Evolutionary conservation across 2,888 invertebrate species (phyloP), one percentile per base, ranked within the genome.

Genomic region (Rutpela maculata): DNA sequence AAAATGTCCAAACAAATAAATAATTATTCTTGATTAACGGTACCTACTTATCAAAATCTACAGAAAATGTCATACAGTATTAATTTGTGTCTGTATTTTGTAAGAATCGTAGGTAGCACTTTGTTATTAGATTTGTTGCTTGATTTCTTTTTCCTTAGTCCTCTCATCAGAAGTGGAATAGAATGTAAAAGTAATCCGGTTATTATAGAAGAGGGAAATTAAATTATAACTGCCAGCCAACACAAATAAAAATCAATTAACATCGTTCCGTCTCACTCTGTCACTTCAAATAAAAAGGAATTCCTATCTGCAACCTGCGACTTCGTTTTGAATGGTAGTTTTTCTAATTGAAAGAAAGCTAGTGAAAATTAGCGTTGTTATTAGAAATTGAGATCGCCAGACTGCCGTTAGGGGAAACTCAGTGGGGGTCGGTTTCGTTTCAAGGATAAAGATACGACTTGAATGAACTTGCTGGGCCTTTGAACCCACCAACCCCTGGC

Each of bases 381-480:
- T 78, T 74, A 69, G 78, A 79, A 76, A 78, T 76, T 77, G 75
- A 79, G 78, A 79, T 63, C 77, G 73, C 71, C 76, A 76, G 80
- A 68, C 50, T 72, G 19, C 75, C 26, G 62, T 68, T 75, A 71
- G 77, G 79, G 78, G 73, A 81, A 82, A 74, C 81, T 80, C 74
- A 74, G 83, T 74, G 82, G 84, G 81, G 80, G 83, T 82, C 81
- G 76, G 70, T 73, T 71, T 63, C 38, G 59, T 80, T 78, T 79
- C 79, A 77, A 79, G 80, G 82, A 81, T 78, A 78, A 71, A 79
- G 74, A 75, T 69, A 75, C 76, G 78, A 84, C 83, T 82, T 85
- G 85, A 85, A 85, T 85, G 86, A 82, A 86, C 84, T 81, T 81
- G 83, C 80, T 62, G 75, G 79, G 81, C 71, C 81, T 84, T 83